A percentile compares a stretch with the other conserved stretches of the same genome.
Conservation (phyloP, 1,140 invertebrate species). For the Sitodiplosis mosellana region DNA sequence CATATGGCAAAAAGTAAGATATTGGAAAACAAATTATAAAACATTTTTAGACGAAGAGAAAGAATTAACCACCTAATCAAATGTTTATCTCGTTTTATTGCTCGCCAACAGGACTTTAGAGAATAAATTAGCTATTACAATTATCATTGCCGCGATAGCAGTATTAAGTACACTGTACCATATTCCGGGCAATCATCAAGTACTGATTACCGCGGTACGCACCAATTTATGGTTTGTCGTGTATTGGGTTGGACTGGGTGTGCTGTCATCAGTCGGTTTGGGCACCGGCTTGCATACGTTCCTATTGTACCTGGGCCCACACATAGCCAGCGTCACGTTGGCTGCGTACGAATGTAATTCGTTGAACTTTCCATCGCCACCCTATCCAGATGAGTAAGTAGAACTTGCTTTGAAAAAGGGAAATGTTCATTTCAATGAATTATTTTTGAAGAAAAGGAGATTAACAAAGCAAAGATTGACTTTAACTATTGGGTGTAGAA, state of each 20-base stretch:
- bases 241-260: constrained; percentile 91
- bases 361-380: constrained; percentile 83
- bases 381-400: constrained; percentile 67
- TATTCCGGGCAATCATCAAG: constrained; percentile 28
- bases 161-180: constrained; percentile 25
- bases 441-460: no score
- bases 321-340: constrained; percentile 86
- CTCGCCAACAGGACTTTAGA: constrained; percentile 27
- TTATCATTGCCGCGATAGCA: constrained; percentile 23
- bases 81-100: constrained; percentile 10
- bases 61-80: not conserved
- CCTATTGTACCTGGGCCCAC: constrained; percentile 86
- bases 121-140: constrained; percentile 27
- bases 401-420: not conserved
- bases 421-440: not conserved
- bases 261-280: constrained; percentile 91
- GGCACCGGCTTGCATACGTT: constrained; percentile 98
- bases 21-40: not conserved
- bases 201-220: constrained; percentile 24
- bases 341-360: constrained; percentile 94
- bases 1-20: constrained; percentile 32
- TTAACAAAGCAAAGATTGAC: no score
- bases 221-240: constrained; percentile 50
- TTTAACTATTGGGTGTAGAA: no score
- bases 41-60: not conserved